A percentile compares a stretch with the other conserved stretches of the same genome.
These are phyloP conservation scores for Nephrotoma guestfalica DNA, from an alignment of 2,888 invertebrate species.

Conservation along the genomic window DNA sequence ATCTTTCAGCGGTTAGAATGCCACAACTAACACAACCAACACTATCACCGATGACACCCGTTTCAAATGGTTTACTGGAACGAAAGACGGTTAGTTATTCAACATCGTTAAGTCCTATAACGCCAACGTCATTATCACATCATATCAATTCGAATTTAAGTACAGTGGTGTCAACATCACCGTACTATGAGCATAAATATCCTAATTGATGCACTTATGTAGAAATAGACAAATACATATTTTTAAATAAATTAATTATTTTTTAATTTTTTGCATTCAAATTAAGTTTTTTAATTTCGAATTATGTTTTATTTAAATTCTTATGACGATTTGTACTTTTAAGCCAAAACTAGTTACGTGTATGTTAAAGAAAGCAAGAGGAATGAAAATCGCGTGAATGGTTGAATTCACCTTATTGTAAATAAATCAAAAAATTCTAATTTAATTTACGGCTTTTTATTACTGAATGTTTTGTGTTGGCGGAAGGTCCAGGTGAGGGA, in stretches of 20 bases:
- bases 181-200: constrained; percentile 26
- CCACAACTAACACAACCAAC: constrained; percentile 21
- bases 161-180: constrained; percentile 13
- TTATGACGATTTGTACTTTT: neutral
- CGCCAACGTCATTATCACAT: constrained; percentile 19
- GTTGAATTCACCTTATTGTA: no score
- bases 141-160: constrained; percentile 13
- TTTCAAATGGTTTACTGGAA: constrained; percentile 20
- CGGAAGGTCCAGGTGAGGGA: no score
- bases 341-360: neutral
- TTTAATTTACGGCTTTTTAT: no score
- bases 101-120: constrained; percentile 20
- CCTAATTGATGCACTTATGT: constrained; percentile 14
- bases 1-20: constrained; percentile 16
- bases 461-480: no score
- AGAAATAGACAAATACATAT: neutral
- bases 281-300: neutral
- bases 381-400: no score
- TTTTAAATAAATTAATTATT: neutral
- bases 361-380: no score
- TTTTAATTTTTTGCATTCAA: neutral
- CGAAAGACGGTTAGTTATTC: constrained; percentile 25
- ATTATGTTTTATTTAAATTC: neutral
- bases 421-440: no score
- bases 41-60: constrained; percentile 15